Evolutionary conservation across 1,140 invertebrate species (phyloP).

Genomic region (Aplysia californica): DNA sequence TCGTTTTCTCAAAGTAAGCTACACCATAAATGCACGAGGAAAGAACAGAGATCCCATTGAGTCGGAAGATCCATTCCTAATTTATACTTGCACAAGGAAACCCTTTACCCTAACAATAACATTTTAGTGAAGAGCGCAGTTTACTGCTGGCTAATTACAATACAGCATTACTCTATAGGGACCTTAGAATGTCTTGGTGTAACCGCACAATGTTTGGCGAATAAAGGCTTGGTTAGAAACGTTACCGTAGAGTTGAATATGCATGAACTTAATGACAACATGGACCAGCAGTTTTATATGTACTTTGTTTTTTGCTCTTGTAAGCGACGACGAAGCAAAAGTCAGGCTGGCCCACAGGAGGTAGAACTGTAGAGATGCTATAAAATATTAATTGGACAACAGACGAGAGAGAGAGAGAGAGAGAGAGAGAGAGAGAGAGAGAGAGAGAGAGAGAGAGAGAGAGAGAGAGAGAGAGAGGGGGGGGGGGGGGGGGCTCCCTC

Average conservation of each 20-base stretch:
- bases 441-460: slow-evolving; percentile 3
- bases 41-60: no score
- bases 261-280: neutral
- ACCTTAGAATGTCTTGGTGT: no score
- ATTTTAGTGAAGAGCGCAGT: no score
- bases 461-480: neutral
- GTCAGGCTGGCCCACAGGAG: neutral
- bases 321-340: neutral
- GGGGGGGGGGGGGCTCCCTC: neutral
- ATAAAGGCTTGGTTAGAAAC: neutral
- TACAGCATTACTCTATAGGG: no score
- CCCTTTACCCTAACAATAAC: no score
- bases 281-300: no score
- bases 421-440: slow-evolving; percentile 15
- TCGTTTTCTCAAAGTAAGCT: no score
- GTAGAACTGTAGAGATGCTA: neutral
- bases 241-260: neutral
- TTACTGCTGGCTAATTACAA: no score
- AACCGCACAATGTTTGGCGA: no score
- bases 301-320: neutral
- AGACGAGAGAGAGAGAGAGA: slow-evolving; percentile 15
- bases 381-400: neutral
- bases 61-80: no score
- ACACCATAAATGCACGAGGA: no score
- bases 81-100: no score